phyloP scores from a whole-genome alignment of 2,888 invertebrate species.

The Platycheirus albimanus region DNA sequence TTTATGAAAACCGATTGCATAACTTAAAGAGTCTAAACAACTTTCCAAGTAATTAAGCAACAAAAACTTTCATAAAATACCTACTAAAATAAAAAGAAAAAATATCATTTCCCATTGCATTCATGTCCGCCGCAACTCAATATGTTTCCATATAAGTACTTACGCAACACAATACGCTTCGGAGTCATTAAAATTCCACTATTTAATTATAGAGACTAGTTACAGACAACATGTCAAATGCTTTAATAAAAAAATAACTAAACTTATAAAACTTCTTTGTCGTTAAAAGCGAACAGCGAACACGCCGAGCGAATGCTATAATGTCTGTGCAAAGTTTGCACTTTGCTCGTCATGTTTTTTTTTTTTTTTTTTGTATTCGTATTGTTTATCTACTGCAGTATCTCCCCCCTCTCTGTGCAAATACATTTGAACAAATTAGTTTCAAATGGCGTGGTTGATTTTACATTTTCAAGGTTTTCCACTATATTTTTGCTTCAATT shows the following conservation, averaged over 20 bases:
- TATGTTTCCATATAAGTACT: slow-evolving; percentile 17
- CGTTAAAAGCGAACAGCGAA: slow-evolving; percentile 4
- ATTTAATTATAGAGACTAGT: slow-evolving; percentile 33
- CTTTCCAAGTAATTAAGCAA: slow-evolving; percentile 23
- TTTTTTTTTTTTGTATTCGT: background rate
- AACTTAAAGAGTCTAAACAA: slow-evolving; percentile 16
- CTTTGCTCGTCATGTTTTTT: slow-evolving; percentile 12
- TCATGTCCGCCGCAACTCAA: slow-evolving; percentile 2
- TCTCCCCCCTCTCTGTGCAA: background rate
- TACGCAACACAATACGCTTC: slow-evolving; percentile 39
- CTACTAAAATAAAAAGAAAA: slow-evolving; percentile 7
- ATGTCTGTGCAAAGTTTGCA: slow-evolving; percentile 31
- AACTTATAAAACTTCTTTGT: slow-evolving; percentile 38
- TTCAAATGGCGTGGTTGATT: slow-evolving; percentile 64
- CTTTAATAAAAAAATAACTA: slow-evolving; percentile 8
- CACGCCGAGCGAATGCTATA: background rate
- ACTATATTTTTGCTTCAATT: slow-evolving; percentile 25
- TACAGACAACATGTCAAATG: slow-evolving; percentile 10
- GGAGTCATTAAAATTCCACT: slow-evolving; percentile 21
- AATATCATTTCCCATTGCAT: slow-evolving; percentile 1
- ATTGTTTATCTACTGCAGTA: slow-evolving; percentile 38
- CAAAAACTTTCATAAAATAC: too few species aligned
- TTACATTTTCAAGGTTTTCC: slow-evolving; percentile 68
- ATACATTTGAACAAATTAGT: slow-evolving; percentile 32
- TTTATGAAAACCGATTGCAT: background rate